Evolutionary conservation across 2,888 invertebrate genomes (phyloP).

Genomic region (Asteroscopus sphinx): DNA sequence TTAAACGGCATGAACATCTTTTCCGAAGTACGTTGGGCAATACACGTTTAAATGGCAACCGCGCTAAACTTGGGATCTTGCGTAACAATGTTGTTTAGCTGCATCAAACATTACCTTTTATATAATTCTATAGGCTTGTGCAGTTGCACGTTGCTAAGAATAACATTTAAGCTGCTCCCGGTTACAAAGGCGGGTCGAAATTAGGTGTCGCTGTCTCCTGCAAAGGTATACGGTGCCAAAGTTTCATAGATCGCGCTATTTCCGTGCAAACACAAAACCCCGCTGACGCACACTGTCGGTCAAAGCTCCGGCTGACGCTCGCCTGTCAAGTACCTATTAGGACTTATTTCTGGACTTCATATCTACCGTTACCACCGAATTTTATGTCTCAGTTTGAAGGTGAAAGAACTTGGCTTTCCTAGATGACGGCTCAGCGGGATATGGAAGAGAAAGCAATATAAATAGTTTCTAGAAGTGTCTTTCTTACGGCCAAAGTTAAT

Average conservation of each 20-base stretch:
- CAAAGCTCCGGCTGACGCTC: constrained; percentile 71
- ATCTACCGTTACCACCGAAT: constrained; percentile 47
- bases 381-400: constrained; percentile 49
- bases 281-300: constrained; percentile 64
- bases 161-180: constrained; percentile 59
- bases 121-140: not conserved
- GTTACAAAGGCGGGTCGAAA: constrained; percentile 57
- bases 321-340: constrained; percentile 60
- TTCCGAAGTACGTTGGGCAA: constrained; percentile 39
- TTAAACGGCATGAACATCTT: constrained; percentile 35
- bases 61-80: constrained; percentile 23
- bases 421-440: constrained; percentile 13
- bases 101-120: constrained; percentile 5
- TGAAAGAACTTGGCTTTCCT: constrained; percentile 52
- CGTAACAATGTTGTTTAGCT: constrained; percentile 18
- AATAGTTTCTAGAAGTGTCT: constrained; percentile 13
- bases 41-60: constrained; percentile 21
- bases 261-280: constrained; percentile 67
- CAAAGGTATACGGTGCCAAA: constrained; percentile 79
- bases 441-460: constrained; percentile 4
- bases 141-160: constrained; percentile 36
- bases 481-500: too few relatives aligned
- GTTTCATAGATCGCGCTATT: constrained; percentile 77
- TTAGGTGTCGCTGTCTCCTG: constrained; percentile 76
- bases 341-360: constrained; percentile 59